A percentile compares a stretch with the other conserved stretches of the same genome.
phyloP scores from a whole-genome alignment of 35 echinoderm and acorn worm genomes.

The Heliocidaris erythrogramma region DNA sequence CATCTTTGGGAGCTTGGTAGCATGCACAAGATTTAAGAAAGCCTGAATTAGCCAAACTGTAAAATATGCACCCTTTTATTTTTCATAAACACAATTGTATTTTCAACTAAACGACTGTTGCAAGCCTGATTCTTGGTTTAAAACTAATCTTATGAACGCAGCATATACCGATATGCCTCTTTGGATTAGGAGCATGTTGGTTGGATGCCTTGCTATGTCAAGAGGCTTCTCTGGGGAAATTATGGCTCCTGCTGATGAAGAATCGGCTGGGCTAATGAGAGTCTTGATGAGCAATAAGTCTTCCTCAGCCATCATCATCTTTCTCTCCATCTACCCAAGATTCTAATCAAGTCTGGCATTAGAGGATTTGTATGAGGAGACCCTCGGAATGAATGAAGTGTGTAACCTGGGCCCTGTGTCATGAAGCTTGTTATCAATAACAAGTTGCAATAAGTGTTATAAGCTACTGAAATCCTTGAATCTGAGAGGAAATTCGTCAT shows the following conservation, averaged over 20 bases:
- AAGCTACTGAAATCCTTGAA: too few species aligned
- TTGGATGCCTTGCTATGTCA: not conserved
- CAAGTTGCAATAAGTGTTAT: too few species aligned
- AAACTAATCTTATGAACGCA: not conserved
- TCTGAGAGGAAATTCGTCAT: too few species aligned
- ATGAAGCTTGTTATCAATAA: too few species aligned
- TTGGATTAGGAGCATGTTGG: not conserved
- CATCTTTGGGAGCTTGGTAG: too few species aligned
- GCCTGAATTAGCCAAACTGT: too few species aligned
- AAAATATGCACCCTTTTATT: too few species aligned
- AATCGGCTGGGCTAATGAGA: not conserved
- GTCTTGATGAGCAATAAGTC: not conserved
- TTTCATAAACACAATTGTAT: not conserved
- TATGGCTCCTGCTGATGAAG: not conserved
- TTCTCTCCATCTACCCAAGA: not conserved
- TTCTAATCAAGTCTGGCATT: not conserved
- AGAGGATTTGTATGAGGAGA: not conserved
- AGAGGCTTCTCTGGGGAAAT: slow-evolving; percentile 21
- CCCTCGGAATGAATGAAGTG: not conserved
- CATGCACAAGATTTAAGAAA: too few species aligned
- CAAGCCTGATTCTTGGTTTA: not conserved
- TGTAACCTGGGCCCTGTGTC: not conserved
- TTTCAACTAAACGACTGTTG: not conserved
- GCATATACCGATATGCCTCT: not conserved
- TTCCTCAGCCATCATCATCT: not conserved